A percentile compares a stretch with the other conserved stretches of the same genome.
These are phyloP conservation scores for Blera fallax DNA, from an alignment of 2,888 invertebrate species.

Conservation along the genomic window DNA sequence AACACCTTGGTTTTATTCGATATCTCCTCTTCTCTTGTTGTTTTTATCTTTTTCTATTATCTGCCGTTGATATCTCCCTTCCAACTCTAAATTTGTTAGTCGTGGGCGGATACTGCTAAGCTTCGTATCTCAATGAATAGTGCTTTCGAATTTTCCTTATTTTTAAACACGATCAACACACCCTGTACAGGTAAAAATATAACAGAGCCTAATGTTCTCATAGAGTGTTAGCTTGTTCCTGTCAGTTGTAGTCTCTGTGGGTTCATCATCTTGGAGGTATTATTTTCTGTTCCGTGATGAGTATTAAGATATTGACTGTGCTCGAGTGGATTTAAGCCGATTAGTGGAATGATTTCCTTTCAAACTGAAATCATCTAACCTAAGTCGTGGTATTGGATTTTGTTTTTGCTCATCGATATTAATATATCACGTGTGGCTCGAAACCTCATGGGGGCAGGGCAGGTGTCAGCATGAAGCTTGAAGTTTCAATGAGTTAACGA, in stretches of 20 bases:
- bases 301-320: slow-evolving; percentile 38
- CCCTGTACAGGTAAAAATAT: too few species aligned
- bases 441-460: background rate
- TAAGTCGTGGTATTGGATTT: slow-evolving; percentile 12
- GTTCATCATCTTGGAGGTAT: background rate
- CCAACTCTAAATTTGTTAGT: too few species aligned
- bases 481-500: background rate
- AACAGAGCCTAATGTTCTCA: background rate
- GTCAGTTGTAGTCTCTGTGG: background rate
- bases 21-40: too few species aligned
- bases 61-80: too few species aligned
- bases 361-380: slow-evolving; percentile 6
- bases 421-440: slow-evolving; percentile 19
- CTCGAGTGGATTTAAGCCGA: slow-evolving; percentile 48
- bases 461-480: background rate
- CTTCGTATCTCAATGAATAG: too few species aligned
- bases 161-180: too few species aligned
- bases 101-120: too few species aligned
- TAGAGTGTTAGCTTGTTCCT: too few species aligned
- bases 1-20: too few species aligned
- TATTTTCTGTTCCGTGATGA: slow-evolving; percentile 40
- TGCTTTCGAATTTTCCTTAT: too few species aligned
- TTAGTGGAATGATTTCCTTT: slow-evolving; percentile 38
- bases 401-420: background rate
- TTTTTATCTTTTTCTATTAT: too few species aligned